phyloP scores from a whole-genome alignment of 2,888 invertebrate genomes.

The Drosophila paramelanica region DNA sequence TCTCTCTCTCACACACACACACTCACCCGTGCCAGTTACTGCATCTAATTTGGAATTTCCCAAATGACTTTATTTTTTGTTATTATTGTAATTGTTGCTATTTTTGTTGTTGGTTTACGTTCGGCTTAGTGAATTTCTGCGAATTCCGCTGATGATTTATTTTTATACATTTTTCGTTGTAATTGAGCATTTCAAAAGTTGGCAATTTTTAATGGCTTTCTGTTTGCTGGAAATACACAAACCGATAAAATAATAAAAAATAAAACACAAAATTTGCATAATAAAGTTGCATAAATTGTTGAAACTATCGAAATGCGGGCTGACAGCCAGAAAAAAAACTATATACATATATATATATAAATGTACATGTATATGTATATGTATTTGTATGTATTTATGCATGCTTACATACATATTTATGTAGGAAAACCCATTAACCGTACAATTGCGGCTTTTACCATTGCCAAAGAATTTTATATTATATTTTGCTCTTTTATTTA shows the following conservation, averaged over 20 bases:
- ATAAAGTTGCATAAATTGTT: constrained; percentile 13
- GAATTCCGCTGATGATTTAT: constrained; percentile 49
- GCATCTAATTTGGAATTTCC: constrained; percentile 42
- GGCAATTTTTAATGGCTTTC: constrained; percentile 39
- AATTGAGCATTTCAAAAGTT: constrained; percentile 45
- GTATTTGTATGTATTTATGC: too few relatives aligned
- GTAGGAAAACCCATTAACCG: background rate
- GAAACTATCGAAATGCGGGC: constrained; percentile 15
- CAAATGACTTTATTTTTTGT: constrained; percentile 17
- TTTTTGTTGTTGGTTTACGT: constrained; percentile 8
- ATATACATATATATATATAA: background rate
- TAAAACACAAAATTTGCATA: constrained; percentile 16
- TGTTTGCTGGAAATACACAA: constrained; percentile 35
- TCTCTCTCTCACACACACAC: background rate
- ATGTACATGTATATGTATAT: too few relatives aligned
- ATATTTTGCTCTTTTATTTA: background rate
- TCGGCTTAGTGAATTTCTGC: constrained; percentile 37
- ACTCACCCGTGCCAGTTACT: constrained; percentile 7
- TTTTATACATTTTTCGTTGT: constrained; percentile 48
- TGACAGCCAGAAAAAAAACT: background rate
- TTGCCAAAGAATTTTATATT: constrained; percentile 14
- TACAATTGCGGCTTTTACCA: constrained; percentile 19
- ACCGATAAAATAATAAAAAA: background rate
- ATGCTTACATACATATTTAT: background rate
- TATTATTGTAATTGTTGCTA: background rate